phyloP scores from a whole-genome alignment of 2,888 invertebrate genomes.

The Bhutanitis thaidina region DNA sequence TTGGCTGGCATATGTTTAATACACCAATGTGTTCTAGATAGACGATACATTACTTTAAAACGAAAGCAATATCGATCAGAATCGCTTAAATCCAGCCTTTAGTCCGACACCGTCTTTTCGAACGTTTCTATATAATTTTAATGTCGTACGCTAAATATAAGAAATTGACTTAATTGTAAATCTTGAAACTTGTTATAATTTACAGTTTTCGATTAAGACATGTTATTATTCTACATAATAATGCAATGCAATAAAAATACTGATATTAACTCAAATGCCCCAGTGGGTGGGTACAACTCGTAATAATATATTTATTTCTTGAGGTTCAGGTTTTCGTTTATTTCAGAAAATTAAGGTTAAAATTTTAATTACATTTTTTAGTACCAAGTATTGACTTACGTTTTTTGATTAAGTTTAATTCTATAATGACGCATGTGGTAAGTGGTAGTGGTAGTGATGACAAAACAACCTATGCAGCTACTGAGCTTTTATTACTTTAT shows the following conservation, averaged over 20 bases:
- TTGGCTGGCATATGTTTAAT: slow-evolving; percentile 9
- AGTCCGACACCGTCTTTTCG: too few relatives aligned
- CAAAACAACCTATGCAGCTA: too few relatives aligned
- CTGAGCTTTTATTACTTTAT: too few relatives aligned
- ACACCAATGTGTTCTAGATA: not conserved
- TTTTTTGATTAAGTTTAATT: too few relatives aligned
- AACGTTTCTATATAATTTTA: slow-evolving; percentile 14
- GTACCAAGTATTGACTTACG: too few relatives aligned
- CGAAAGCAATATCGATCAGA: not conserved
- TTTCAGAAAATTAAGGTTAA: too few relatives aligned
- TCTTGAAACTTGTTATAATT: slow-evolving; percentile 13
- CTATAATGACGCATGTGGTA: too few relatives aligned
- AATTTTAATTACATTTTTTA: too few relatives aligned
- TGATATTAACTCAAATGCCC: not conserved
- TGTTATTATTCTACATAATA: slow-evolving; percentile 3
- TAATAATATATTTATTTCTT: too few relatives aligned
- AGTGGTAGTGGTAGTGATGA: too few relatives aligned
- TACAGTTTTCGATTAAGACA: slow-evolving; percentile 13
- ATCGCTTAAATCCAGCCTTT: slow-evolving; percentile 4
- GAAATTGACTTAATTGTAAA: slow-evolving; percentile 2
- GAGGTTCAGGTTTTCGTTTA: too few relatives aligned
- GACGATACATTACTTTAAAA: not conserved
- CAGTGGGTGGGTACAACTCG: not conserved
- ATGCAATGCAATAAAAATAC: not conserved
- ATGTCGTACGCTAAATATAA: slow-evolving; percentile 8